Percentiles rank a stretch among this genome's conserved stretches.
Evolutionary conservation across 2,797 vertebrate genomes (phyloP).

Genomic region (Acipenser transmontanus): DNA sequence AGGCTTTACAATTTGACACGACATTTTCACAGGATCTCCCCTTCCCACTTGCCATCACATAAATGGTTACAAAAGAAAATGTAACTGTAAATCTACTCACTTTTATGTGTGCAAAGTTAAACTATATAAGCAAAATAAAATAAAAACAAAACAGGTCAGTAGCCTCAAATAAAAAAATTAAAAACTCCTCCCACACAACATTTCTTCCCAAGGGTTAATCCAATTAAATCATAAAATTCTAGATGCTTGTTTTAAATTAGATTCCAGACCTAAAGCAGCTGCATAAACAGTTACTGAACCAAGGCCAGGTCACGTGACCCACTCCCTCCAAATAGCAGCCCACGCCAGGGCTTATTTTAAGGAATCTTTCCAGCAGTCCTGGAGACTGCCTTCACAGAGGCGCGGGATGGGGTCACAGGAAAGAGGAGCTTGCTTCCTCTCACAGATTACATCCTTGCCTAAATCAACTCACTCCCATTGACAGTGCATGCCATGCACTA

Average conservation of each 20-base stretch:
- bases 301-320: constrained; percentile 31
- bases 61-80: not conserved
- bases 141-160: constrained; percentile 7
- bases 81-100: not conserved
- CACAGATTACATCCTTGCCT: not conserved
- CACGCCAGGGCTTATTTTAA: constrained; percentile 22
- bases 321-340: constrained; percentile 23
- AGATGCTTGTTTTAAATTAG: constrained; percentile 26
- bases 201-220: constrained; percentile 4
- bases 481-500: not conserved
- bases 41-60: not conserved
- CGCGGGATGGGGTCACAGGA: not conserved
- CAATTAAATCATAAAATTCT: constrained; percentile 11
- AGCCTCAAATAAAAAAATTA: constrained; percentile 12
- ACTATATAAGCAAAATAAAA: constrained; percentile 19
- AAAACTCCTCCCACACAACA: not conserved
- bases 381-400: constrained; percentile 1
- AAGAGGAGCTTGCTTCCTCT: constrained; percentile 6
- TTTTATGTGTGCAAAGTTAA: constrained; percentile 12
- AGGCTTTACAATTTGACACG: no score
- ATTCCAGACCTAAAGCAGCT: constrained; percentile 44
- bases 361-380: constrained; percentile 11
- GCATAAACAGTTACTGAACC: constrained; percentile 43
- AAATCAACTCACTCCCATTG: not conserved
- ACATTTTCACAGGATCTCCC: no score